Percentiles rank a stretch among this genome's conserved stretches.
Evolutionary conservation across 1,140 invertebrate genomes (phyloP).

Genomic region (Galendromus occidentalis): DNA sequence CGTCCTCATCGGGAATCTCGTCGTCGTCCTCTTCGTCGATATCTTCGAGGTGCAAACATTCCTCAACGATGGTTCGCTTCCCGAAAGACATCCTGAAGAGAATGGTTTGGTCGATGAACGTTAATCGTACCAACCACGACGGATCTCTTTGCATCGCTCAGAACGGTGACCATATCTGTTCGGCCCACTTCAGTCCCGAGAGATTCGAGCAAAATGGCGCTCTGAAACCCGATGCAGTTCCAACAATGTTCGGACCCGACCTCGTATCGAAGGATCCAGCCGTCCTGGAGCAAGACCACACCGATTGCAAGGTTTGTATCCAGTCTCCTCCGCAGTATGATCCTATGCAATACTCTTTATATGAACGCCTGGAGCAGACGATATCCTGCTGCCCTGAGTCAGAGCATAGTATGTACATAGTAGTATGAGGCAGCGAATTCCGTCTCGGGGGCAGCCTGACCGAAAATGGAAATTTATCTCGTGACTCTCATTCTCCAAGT

Average conservation of each 20-base stretch:
- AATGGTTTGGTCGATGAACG: not conserved
- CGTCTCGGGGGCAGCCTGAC: too few species aligned
- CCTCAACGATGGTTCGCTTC: not conserved
- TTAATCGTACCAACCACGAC: not conserved
- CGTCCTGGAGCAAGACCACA: not conserved
- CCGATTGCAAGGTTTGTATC: not conserved
- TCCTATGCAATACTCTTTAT: not conserved
- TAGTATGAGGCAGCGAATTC: not conserved
- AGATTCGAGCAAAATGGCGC: not conserved
- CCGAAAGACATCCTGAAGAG: not conserved
- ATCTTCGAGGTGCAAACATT: not conserved
- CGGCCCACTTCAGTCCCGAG: not conserved
- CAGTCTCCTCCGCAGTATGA: not conserved
- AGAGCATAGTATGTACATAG: not conserved
- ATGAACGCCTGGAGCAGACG: not conserved
- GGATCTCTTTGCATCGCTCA: not conserved
- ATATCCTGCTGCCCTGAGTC: too few species aligned
- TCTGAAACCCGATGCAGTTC: conserved; percentile 5
- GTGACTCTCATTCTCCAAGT: not conserved
- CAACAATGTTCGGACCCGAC: conserved; percentile 1
- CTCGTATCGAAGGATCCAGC: not conserved
- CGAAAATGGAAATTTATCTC: too few species aligned
- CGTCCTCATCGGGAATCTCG: not conserved
- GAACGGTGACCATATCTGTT: not conserved
- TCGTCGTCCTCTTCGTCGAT: not conserved